Percentiles rank a stretch among this genome's conserved stretches.
phyloP scores from a whole-genome alignment of 2,888 invertebrate genomes.

The Monoplex corrugatus region DNA sequence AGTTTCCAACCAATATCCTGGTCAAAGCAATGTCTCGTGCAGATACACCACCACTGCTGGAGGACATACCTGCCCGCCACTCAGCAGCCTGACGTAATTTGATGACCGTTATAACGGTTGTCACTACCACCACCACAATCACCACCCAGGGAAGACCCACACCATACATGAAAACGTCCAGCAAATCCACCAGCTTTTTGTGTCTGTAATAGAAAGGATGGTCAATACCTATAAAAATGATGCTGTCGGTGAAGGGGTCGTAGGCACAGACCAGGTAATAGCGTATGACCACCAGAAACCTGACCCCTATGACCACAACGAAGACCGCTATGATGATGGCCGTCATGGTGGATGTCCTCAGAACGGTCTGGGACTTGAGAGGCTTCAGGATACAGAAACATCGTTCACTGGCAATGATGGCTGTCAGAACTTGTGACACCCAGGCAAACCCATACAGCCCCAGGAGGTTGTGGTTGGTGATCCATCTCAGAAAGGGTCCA shows the following conservation, averaged over 20 bases:
- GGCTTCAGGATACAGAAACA: neutral
- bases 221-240: neutral
- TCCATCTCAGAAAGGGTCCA: no score
- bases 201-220: neutral
- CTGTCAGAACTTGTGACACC: neutral
- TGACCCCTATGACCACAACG: neutral
- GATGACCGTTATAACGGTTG: neutral
- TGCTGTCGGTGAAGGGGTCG: neutral
- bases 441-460: neutral
- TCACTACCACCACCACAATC: neutral
- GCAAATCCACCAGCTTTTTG: neutral
- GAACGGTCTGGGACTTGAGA: neutral
- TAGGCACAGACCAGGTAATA: neutral
- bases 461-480: neutral
- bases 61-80: neutral
- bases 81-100: neutral
- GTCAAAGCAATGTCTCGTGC: neutral
- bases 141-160: neutral
- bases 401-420: constrained; percentile 18
- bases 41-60: neutral
- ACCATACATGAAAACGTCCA: neutral
- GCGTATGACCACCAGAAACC: neutral
- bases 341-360: neutral
- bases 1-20: neutral
- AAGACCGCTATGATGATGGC: neutral